phyloP scores from a whole-genome alignment of 2,113 vertebrate species.

The Megaceryle torquata region DNA sequence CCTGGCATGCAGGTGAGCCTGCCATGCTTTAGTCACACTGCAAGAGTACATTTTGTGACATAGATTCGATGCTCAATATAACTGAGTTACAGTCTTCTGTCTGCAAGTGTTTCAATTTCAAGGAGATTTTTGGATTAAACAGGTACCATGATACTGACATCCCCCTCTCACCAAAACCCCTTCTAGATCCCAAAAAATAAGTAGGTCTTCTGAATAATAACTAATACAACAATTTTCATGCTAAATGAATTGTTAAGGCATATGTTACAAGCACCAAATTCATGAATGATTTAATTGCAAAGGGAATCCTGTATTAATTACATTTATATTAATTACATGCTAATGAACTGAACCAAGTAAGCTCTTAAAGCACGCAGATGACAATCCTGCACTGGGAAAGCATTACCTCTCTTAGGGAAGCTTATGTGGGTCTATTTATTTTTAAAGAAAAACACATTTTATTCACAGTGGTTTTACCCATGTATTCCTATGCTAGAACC shows the following conservation, averaged over 20 bases:
- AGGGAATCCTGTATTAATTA: slow-evolving; percentile 7
- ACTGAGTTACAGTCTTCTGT: not conserved
- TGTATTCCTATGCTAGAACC: slow-evolving; percentile 13
- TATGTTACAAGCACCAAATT: not conserved
- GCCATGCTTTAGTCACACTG: not conserved
- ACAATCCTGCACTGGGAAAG: not conserved
- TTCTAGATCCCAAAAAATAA: not conserved
- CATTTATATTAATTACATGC: not conserved
- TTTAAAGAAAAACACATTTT: slow-evolving; percentile 70
- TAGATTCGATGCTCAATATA: not conserved
- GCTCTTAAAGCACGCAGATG: not conserved
- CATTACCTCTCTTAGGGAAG: not conserved
- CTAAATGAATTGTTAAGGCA: not conserved
- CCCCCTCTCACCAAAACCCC: not conserved
- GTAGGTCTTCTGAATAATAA: not conserved
- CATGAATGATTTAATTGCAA: not conserved
- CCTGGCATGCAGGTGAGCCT: not conserved
- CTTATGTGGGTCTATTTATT: slow-evolving; percentile 56
- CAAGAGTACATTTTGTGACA: not conserved
- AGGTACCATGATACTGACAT: not conserved
- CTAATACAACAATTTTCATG: not conserved
- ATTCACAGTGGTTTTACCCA: slow-evolving; percentile 39
- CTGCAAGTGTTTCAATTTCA: not conserved
- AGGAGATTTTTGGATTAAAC: not conserved
- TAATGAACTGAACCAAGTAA: not conserved